Conservation (phyloP, 2,888 invertebrate species). For the Cheilosia grossa region DNA sequence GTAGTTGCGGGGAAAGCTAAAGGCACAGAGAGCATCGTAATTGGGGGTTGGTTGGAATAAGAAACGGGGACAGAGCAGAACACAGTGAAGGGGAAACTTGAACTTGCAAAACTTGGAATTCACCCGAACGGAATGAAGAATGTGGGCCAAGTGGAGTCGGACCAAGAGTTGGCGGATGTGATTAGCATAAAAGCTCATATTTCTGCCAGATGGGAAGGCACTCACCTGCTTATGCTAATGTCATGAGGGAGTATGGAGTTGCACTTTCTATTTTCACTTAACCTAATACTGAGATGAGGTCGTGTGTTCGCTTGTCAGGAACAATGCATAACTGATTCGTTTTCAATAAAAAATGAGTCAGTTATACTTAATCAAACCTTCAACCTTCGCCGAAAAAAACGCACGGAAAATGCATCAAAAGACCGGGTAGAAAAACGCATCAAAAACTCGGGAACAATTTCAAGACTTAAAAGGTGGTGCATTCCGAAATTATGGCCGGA, state of each 20-base stretch:
- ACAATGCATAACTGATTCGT: background rate
- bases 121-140: constrained; percentile 49
- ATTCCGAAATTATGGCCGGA: too few relatives aligned
- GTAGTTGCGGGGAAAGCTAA: constrained; percentile 9
- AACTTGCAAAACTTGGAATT: constrained; percentile 62
- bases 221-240: constrained; percentile 70
- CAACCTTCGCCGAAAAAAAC: too few relatives aligned
- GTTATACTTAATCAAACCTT: too few relatives aligned
- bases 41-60: constrained; percentile 28
- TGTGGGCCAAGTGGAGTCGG: constrained; percentile 55
- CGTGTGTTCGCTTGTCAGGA: background rate
- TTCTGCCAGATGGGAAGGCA: constrained; percentile 66
- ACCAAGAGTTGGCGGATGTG: constrained; percentile 37
- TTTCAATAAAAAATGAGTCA: background rate
- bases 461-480: too few relatives aligned
- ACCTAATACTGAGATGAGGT: background rate
- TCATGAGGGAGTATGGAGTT: constrained; percentile 18
- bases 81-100: constrained; percentile 36
- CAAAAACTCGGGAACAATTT: too few relatives aligned
- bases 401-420: too few relatives aligned
- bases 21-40: background rate
- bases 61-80: constrained; percentile 28
- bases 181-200: constrained; percentile 71
- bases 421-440: too few relatives aligned
- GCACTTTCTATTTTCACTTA: constrained; percentile 44